Percentiles rank a stretch among this genome's conserved stretches.
Conservation (phyloP, 2,888 invertebrate species). For the Adineta ricciae region DNA sequence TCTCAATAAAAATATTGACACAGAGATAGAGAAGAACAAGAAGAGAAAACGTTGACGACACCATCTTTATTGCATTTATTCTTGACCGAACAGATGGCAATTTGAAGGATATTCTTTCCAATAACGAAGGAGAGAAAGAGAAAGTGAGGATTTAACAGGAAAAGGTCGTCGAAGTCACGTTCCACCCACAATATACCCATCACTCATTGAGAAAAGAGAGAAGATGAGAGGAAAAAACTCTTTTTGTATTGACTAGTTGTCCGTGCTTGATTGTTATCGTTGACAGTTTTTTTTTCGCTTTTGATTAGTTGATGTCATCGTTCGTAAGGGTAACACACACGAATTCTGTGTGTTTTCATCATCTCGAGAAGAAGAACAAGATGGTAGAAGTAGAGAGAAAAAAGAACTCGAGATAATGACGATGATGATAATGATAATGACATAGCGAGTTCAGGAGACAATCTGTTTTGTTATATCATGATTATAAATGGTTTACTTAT, state of each 20-base stretch:
- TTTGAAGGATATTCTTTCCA: background rate
- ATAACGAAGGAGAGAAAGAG: background rate
- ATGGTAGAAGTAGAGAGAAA: background rate
- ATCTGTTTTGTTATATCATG: background rate
- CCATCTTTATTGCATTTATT: background rate
- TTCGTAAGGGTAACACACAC: background rate
- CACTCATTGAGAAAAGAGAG: background rate
- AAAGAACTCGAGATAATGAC: background rate
- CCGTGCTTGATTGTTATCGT: background rate
- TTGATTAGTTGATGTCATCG: background rate
- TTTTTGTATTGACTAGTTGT: background rate
- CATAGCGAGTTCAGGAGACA: background rate
- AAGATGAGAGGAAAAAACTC: background rate
- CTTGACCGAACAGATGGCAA: background rate
- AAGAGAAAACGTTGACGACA: background rate
- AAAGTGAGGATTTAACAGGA: background rate
- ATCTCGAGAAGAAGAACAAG: background rate
- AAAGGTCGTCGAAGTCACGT: background rate
- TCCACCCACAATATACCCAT: background rate
- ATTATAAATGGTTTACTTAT: background rate
- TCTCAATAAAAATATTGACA: conserved; percentile 15
- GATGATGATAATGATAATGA: background rate
- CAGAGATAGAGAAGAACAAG: background rate
- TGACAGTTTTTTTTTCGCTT: conserved; percentile 2
- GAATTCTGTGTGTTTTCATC: background rate